Base-by-base conservation (phyloP, 2,888 invertebrate genomes). In the Caenorhabditis drosophilae region DNA sequence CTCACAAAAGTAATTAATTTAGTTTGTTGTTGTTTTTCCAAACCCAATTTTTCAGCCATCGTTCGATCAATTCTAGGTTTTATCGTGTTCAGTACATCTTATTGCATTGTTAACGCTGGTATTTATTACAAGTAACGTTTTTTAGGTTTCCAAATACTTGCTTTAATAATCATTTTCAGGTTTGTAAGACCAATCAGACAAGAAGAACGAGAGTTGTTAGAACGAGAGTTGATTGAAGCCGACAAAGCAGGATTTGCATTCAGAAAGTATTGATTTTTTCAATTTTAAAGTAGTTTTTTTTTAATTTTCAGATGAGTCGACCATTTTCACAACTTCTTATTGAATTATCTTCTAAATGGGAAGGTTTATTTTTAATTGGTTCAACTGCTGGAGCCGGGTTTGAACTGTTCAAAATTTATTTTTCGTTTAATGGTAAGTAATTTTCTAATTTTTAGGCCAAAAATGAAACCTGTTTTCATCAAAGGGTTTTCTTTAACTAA, bases 201-300 rank as follows among this genome's bases (percentile, higher is more conserved):
- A 47, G 77, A 80, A 53, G 77, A 80, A 49, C 56, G 77, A 22
- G 78, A 81, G 48, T 44, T 69, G 38, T 59, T 81, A 42, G 80
- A 81, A 49, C 53, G 76, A 38, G 80, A 81, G 51, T 67, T 81
- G 11, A 79, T 81, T 50, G 81, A 81, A 51, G 81, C 80, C 18
- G 80, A 81, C 46, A 70, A 68, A 47, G 79, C 79, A 31, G 80
- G 80, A 31, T 79, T 79, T 47, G 63, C 69, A 22, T 46, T 79
- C 40, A 74, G 71, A 50, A 70, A 60, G 60, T 68, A 23, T n/a
- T 22, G 20, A 6, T 23, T 22, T n/a, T n/a, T 9, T 31, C 31
- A 12, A 31, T 31, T 31, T 31, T 31, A 36, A 38, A 11, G 38
- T 2, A 4, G 6, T 27, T 12, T 27, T 47, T 47, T 7, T 12